Evolutionary conservation across 2,797 vertebrate species (phyloP).

Genomic region (Novumbra hubbsi): DNA sequence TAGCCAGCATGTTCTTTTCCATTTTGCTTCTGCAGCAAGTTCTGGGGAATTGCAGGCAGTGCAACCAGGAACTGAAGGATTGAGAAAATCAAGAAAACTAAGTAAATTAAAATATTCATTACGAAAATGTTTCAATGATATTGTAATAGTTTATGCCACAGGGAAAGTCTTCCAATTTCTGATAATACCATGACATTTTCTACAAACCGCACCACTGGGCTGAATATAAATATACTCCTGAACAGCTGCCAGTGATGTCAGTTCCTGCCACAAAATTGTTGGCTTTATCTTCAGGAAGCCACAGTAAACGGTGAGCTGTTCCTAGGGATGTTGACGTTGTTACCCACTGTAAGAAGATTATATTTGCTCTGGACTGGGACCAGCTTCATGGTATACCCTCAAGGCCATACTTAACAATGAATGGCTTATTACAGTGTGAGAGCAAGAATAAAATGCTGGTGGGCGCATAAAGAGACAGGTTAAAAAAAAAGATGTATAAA

Average conservation of each 20-base stretch:
- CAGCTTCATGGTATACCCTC: neutral
- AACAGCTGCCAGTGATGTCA: slow-evolving; percentile 12
- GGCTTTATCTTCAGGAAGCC: slow-evolving; percentile 8
- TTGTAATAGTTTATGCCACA: neutral
- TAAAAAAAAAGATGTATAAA: neutral
- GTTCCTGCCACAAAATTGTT: slow-evolving; percentile 10
- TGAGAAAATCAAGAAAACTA: neutral
- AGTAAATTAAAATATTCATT: neutral
- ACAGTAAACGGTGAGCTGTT: slow-evolving; percentile 5
- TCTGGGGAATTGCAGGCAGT: neutral
- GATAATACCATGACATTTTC: slow-evolving; percentile 2
- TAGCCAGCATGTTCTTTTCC: neutral
- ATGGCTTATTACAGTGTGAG: neutral
- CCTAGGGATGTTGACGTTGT: slow-evolving; percentile 11
- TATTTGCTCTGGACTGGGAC: slow-evolving; percentile 5
- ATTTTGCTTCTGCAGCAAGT: neutral
- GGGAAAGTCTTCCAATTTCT: slow-evolving; percentile 9
- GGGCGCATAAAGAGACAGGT: neutral
- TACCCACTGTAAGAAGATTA: neutral
- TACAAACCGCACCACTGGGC: neutral
- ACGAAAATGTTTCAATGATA: neutral
- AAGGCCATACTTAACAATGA: slow-evolving; percentile 7
- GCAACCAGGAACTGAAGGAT: neutral
- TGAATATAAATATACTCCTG: neutral
- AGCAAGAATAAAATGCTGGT: neutral